Evolutionary conservation across 2,113 vertebrate genomes (phyloP).

Genomic region (Esox niger): DNA sequence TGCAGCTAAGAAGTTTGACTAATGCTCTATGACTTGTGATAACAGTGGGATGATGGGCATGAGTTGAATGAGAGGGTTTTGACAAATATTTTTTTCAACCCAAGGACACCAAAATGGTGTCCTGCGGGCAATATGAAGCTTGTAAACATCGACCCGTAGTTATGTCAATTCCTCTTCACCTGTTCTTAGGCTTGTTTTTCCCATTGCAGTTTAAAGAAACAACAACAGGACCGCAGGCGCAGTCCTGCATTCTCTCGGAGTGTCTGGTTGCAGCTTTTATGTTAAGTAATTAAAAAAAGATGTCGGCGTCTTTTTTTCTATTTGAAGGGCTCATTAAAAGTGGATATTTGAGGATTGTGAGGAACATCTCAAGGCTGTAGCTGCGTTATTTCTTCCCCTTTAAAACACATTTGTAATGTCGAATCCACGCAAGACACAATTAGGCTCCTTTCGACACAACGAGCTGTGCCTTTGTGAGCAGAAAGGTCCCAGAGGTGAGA

Average conservation of each 20-base stretch:
- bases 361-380: conserved; percentile 19
- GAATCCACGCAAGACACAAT: conserved; percentile 35
- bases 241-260: conserved; percentile 1
- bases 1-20: background rate
- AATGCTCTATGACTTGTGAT: background rate
- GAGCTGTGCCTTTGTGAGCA: conserved; percentile 34
- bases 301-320: conserved; percentile 1
- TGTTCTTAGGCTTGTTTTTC: background rate
- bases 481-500: conserved; percentile 45
- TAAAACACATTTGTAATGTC: conserved; percentile 45
- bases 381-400: conserved; percentile 25
- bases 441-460: conserved; percentile 29
- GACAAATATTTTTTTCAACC: background rate
- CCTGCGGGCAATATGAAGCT: background rate
- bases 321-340: conserved; percentile 27
- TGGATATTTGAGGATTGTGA: conserved; percentile 3
- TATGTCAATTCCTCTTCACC: background rate
- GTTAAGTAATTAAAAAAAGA: too few relatives aligned
- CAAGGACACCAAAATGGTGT: background rate
- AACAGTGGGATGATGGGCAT: background rate
- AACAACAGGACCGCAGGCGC: background rate
- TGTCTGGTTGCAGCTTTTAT: background rate
- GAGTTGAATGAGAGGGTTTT: conserved; percentile 2
- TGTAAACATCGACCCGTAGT: background rate
- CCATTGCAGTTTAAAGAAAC: conserved; percentile 6